Evolutionary conservation across 2,113 vertebrate species (phyloP).

Genomic region (Morphnarchus princeps): DNA sequence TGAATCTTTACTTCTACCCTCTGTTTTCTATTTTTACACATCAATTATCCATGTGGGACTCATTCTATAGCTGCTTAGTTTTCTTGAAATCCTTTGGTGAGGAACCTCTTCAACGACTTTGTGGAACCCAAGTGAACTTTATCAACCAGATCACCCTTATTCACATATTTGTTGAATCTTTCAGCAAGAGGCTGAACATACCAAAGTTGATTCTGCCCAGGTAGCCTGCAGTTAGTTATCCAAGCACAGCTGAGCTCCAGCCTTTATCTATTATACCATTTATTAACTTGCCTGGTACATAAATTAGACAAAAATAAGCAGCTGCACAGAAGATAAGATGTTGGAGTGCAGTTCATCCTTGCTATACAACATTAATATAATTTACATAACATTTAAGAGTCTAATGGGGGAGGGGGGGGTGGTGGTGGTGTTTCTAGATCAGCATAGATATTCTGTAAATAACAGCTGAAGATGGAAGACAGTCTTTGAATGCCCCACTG

Average conservation of each 20-base stretch:
- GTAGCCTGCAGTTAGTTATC: not conserved
- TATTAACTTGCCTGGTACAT: not conserved
- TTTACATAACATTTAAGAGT: not conserved
- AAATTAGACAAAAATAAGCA: not conserved
- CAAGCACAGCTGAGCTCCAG: not conserved
- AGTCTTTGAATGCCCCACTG: not conserved
- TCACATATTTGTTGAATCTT: not conserved
- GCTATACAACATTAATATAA: not conserved
- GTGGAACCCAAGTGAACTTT: not conserved
- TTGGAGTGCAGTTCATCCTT: not conserved
- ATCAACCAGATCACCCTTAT: not conserved
- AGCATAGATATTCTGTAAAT: not conserved
- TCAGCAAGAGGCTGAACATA: not conserved
- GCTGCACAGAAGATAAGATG: not conserved
- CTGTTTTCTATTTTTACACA: not conserved
- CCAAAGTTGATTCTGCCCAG: rapidly evolving
- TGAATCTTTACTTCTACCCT: not conserved
- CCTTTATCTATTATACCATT: not conserved
- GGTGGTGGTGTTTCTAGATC: not conserved
- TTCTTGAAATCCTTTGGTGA: not conserved
- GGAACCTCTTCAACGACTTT: not conserved
- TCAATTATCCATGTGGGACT: not conserved
- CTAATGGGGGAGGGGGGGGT: not conserved
- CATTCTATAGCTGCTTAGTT: not conserved
- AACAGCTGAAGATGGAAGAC: not conserved